Conservation (phyloP, 2,797 vertebrate genomes). For the Neomorphus geoffroyi region DNA sequence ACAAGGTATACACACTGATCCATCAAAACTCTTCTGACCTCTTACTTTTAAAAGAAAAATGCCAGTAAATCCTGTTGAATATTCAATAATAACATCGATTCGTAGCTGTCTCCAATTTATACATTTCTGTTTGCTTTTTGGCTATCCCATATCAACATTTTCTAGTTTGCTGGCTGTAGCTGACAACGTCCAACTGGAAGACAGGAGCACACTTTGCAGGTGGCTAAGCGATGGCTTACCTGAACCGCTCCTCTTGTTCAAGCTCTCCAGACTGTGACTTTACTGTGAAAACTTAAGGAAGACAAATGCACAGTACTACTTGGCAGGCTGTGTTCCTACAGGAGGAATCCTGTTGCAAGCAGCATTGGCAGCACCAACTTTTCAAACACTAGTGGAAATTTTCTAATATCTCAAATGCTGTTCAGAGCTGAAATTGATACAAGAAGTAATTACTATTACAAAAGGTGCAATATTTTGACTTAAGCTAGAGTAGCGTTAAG, state of each 20-base stretch:
- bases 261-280: background rate
- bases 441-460: too few species aligned
- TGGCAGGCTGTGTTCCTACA: background rate
- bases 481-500: too few species aligned
- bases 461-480: too few species aligned
- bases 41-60: background rate
- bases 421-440: background rate
- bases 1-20: accelerated
- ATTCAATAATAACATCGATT: background rate
- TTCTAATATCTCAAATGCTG: accelerated
- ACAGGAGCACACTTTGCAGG: background rate
- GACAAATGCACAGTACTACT: background rate
- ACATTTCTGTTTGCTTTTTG: background rate
- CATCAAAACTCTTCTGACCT: background rate
- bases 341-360: background rate
- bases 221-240: conserved; percentile 10
- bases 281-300: background rate
- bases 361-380: background rate
- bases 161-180: background rate
- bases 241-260: accelerated
- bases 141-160: background rate
- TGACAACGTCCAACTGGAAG: background rate
- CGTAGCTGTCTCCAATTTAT: background rate
- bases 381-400: accelerated
- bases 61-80: background rate